A percentile compares a stretch with the other conserved stretches of the same genome.
These are phyloP conservation scores for Artibeus jamaicensis DNA, from an alignment of 2,797 vertebrate genomes.

Conservation along the genomic window DNA sequence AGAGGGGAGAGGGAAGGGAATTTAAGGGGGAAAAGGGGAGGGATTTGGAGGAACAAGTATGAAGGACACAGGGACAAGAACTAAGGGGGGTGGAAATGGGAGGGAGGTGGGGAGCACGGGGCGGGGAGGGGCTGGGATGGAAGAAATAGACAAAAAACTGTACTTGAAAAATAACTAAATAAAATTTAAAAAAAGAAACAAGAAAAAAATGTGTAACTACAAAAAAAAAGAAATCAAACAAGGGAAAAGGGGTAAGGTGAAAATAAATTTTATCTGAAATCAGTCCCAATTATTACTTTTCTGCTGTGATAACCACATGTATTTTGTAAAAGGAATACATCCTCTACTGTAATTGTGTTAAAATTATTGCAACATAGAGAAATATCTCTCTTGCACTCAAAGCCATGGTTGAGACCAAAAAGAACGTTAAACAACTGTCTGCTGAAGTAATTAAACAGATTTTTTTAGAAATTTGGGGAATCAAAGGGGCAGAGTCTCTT, in stretches of 20 bases:
- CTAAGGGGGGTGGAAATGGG: too few species aligned
- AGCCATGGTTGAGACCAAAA: neutral
- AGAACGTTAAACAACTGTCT: neutral
- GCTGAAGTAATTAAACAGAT: neutral
- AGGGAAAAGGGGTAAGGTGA: neutral
- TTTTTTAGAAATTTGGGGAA: neutral
- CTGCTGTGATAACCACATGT: neutral
- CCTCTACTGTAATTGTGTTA: neutral
- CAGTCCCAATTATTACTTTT: neutral
- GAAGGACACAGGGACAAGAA: too few species aligned
- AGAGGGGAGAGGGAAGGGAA: too few species aligned
- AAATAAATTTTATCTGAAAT: constrained; percentile 37
- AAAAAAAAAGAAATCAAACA: neutral
- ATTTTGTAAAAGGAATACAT: neutral
- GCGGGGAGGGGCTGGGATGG: too few species aligned
- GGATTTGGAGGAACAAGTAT: too few species aligned
- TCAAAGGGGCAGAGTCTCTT: neutral
- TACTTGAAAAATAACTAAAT: too few species aligned
- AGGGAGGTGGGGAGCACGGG: too few species aligned
- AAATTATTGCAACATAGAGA: neutral
- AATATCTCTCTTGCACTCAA: neutral
- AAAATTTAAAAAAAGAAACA: too few species aligned
- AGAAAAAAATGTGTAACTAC: too few species aligned
- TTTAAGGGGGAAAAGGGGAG: too few species aligned
- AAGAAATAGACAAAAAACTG: too few species aligned